Evolutionary conservation across 2,113 vertebrate species (phyloP).

Genomic region (Electrona antarctica): DNA sequence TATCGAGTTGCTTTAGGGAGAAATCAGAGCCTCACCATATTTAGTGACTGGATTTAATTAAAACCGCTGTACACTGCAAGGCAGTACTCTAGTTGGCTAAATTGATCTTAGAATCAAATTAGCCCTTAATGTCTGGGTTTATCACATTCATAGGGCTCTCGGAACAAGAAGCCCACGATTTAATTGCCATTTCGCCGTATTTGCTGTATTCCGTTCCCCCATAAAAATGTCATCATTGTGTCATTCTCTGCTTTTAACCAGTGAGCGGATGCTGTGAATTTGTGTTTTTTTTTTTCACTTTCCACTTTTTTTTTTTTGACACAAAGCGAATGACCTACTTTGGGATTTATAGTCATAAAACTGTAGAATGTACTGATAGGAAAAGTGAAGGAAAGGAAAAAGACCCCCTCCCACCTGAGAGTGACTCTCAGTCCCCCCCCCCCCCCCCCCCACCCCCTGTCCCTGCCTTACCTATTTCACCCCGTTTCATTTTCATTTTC

Average conservation of each 20-base stretch:
- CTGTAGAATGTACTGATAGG: slow-evolving; percentile 2
- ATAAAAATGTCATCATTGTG: slow-evolving; percentile 59
- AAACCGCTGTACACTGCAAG: slow-evolving; percentile 35
- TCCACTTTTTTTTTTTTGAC: slow-evolving; percentile 41
- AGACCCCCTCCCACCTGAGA: slow-evolving; percentile 24
- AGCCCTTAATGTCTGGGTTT: slow-evolving; percentile 47
- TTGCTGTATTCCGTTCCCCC: slow-evolving; percentile 32
- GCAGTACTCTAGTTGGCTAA: slow-evolving; percentile 37
- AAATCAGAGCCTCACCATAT: slow-evolving; percentile 50
- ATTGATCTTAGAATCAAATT: slow-evolving; percentile 57
- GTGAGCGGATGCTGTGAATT: slow-evolving; percentile 24
- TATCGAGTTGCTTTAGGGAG: slow-evolving; percentile 45
- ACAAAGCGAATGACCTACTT: slow-evolving; percentile 56
- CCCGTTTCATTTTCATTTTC: slow-evolving; percentile 17
- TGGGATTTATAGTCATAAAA: slow-evolving; percentile 21
- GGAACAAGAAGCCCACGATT: slow-evolving; percentile 41
- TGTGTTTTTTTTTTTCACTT: slow-evolving; percentile 46
- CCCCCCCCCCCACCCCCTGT: slow-evolving; percentile 14
- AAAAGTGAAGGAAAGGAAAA: slow-evolving; percentile 21
- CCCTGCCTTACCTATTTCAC: background rate
- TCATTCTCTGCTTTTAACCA: slow-evolving; percentile 42
- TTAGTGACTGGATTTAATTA: slow-evolving; percentile 47
- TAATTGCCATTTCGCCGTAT: slow-evolving; percentile 62
- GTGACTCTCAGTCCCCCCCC: background rate
- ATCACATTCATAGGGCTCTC: slow-evolving; percentile 34